phyloP scores from a whole-genome alignment of 1,140 invertebrate species.

The Drosophila bipectinata region DNA sequence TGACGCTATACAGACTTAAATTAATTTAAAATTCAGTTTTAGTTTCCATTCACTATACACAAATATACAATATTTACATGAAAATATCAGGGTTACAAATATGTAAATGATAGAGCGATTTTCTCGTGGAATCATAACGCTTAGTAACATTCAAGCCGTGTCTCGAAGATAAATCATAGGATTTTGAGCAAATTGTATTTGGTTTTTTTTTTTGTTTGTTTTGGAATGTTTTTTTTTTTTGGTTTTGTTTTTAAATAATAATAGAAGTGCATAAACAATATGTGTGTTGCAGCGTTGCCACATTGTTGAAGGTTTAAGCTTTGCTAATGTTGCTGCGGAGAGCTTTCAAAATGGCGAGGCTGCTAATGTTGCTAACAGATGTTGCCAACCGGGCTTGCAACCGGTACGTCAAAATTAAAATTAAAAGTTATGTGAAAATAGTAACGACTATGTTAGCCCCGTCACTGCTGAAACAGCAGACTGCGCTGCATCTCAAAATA shows the following conservation, averaged over 20 bases:
- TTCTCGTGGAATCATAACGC: constrained; percentile 37
- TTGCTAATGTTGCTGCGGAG: constrained; percentile 31
- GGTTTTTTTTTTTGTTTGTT: constrained; percentile 10
- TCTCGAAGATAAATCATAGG: constrained; percentile 50
- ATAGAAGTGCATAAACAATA: constrained; percentile 43
- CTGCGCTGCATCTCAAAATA: constrained; percentile 81
- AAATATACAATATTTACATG: constrained; percentile 82
- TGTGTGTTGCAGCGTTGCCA: constrained; percentile 41
- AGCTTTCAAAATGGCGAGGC: constrained; percentile 58
- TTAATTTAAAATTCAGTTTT: constrained; percentile 79
- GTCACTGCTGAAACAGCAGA: constrained; percentile 50
- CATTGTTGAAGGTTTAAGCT: constrained; percentile 39
- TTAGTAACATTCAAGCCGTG: constrained; percentile 63
- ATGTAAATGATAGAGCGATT: constrained; percentile 49
- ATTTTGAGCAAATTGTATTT: constrained; percentile 77
- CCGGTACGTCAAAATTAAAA: no score
- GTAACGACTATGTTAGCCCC: no score
- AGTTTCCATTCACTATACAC: constrained; percentile 71
- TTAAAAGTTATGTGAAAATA: no score
- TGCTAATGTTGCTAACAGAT: constrained; percentile 19
- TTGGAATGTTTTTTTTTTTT: neutral
- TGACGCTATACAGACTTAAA: constrained; percentile 77
- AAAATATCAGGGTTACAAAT: constrained; percentile 56
- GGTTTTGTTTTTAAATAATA: constrained; percentile 24
- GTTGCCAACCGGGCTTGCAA: no score